Percentiles rank a stretch among this genome's conserved stretches.
Evolutionary conservation across 2,113 vertebrate genomes (phyloP).

Genomic region (Rhynchomys soricoides): DNA sequence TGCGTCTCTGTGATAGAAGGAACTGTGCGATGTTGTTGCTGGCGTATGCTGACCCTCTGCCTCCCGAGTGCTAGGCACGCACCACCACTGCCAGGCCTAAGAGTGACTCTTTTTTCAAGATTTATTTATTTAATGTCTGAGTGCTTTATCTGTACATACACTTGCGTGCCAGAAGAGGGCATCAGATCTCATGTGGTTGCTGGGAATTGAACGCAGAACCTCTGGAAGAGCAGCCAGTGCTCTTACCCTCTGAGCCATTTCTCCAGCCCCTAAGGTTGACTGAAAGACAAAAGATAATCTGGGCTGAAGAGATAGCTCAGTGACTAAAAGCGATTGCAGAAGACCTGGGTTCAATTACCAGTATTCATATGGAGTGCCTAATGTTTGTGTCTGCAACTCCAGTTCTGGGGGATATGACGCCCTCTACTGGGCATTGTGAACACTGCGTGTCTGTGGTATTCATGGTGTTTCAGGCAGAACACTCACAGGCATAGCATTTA

Average conservation of each 20-base stretch:
- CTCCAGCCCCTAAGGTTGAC: not conserved
- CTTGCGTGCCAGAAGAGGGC: too few species aligned
- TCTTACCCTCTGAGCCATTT: not conserved
- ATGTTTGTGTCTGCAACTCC: not conserved
- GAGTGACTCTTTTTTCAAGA: not conserved
- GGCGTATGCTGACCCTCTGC: not conserved
- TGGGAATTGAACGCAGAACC: too few species aligned
- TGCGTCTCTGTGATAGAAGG: not conserved
- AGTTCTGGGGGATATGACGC: not conserved
- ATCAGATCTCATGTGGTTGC: too few species aligned
- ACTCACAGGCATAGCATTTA: not conserved
- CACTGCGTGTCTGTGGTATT: not conserved
- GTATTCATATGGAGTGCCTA: not conserved
- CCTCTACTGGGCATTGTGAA: not conserved
- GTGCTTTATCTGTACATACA: too few species aligned
- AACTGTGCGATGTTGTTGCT: not conserved
- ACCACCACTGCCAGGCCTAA: not conserved
- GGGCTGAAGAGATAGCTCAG: not conserved
- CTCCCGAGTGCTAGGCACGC: not conserved
- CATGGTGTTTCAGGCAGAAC: not conserved
- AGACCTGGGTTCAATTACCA: not conserved
- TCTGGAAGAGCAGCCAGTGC: too few species aligned
- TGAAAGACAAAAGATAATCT: not conserved
- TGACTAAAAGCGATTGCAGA: not conserved
- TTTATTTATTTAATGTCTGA: too few species aligned